Evolutionary conservation across 2,797 vertebrate genomes (phyloP).

Genomic region (Epinephelus malabaricus): DNA sequence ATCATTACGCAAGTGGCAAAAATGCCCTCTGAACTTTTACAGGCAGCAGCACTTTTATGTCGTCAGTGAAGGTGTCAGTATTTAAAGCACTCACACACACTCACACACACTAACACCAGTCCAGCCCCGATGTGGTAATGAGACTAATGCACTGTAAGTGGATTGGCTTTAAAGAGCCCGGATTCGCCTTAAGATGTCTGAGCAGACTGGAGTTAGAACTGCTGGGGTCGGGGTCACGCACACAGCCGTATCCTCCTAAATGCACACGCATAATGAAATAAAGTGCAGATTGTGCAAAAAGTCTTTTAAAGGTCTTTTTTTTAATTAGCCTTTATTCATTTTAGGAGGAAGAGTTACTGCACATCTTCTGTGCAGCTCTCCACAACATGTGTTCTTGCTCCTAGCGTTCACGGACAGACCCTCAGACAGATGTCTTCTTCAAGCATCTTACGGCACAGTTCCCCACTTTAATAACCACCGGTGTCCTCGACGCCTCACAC

Average conservation of each 20-base stretch:
- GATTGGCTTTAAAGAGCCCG: conserved; percentile 83
- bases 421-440: conserved; percentile 57
- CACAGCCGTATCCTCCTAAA: conserved; percentile 24
- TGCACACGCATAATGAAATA: conserved; percentile 20
- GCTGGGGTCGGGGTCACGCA: conserved; percentile 72
- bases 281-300: conserved; percentile 5
- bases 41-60: conserved; percentile 17
- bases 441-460: conserved; percentile 46
- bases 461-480: conserved; percentile 44
- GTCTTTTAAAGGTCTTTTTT: neutral
- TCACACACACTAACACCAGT: conserved; percentile 52
- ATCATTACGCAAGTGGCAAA: conserved; percentile 31
- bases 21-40: conserved; percentile 29
- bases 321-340: neutral
- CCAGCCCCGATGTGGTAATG: conserved; percentile 77
- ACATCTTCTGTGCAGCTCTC: neutral
- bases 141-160: conserved; percentile 87
- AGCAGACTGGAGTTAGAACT: conserved; percentile 80
- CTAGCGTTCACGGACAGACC: conserved; percentile 16
- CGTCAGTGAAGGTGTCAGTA: conserved; percentile 38
- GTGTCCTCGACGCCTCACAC: conserved; percentile 18
- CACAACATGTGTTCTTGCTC: neutral
- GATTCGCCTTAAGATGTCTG: conserved; percentile 85
- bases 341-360: neutral
- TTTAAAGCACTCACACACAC: conserved; percentile 41